Base-by-base conservation (phyloP, 2,888 invertebrate species). In the Drosophila hawaiiensis region DNA sequence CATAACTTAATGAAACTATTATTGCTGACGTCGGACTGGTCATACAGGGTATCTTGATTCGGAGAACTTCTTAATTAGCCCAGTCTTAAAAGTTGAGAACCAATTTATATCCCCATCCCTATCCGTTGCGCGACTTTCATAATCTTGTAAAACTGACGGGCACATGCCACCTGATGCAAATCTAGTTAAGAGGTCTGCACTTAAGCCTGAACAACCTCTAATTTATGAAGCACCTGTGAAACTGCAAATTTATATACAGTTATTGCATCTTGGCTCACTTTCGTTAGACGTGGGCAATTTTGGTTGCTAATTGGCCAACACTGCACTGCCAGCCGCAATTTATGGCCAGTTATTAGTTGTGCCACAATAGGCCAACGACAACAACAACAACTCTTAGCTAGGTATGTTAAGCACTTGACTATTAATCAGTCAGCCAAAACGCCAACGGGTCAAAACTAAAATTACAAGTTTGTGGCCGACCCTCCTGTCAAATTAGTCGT, bases 221-320 rank as follows among this genome's bases (percentile, higher is more conserved):
- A 78, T 88, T 87, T 75, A 67, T 79, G 41, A 62, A 72, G 72
- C 72, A 67, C 62, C 47, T 72, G 31, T 52, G 28, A 73, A 65
- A 54, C 53, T 58, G 55, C 56, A 37, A 49, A 28, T 68, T 60
- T 41, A 35, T 59, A 52, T 64, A 53, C 47, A 49, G 53, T 58
- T 43, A 62, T 52, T 67, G 49, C 37, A 49, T 37, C 35, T 53
- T 52, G 43, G 0, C 41, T 59, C 52, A 28, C 73, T 86, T 78
- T 69, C 82, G 55, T 69, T 9, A 16, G 7, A 3, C 12, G 68
- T 68, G 54, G 80, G 78, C 67, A 78, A 77, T 87, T 84, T 84
- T 71, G 66, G 66, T 55, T 54, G 76, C 85, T 87, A 88, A 87
- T 87, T 90, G 85, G 85, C 76, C 73, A 84, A 89, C 80, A 85